phyloP scores from a whole-genome alignment of 1,140 invertebrate species.

The Mactra quadrangularis region DNA sequence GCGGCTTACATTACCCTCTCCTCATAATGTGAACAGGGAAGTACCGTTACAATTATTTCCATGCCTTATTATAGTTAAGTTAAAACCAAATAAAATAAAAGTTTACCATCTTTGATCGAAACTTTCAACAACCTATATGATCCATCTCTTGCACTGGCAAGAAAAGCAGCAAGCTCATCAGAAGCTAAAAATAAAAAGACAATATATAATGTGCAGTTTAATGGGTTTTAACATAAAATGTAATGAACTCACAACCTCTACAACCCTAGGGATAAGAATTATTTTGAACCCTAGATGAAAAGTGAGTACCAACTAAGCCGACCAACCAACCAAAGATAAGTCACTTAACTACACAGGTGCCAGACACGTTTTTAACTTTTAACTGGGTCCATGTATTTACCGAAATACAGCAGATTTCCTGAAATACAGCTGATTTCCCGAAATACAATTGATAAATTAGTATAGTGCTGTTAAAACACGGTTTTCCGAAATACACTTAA shows the following conservation, averaged over 20 bases:
- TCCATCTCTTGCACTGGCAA: conserved; percentile 79
- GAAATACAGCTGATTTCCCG: no score
- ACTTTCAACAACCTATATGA: conserved; percentile 76
- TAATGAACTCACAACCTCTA: not conserved
- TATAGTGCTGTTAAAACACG: no score
- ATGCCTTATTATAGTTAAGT: no score
- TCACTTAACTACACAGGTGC: not conserved
- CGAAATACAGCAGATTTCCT: no score
- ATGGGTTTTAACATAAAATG: not conserved
- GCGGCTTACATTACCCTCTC: no score
- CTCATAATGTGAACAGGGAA: no score
- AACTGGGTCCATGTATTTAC: no score
- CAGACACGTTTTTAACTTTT: no score
- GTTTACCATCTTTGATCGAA: conserved; percentile 78
- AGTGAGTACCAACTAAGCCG: not conserved
- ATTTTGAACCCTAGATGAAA: not conserved
- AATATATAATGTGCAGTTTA: not conserved
- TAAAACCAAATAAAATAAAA: no score
- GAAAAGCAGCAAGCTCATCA: conserved; percentile 76
- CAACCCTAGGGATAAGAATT: not conserved
- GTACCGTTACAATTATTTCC: no score
- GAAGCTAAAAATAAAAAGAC: conserved; percentile 73
- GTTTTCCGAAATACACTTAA: no score
- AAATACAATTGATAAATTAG: no score
- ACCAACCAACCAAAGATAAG: not conserved